Percentiles rank a stretch among this genome's conserved stretches.
phyloP scores from a whole-genome alignment of 2,888 invertebrate species.

The Taphrorychus bicolor region DNA sequence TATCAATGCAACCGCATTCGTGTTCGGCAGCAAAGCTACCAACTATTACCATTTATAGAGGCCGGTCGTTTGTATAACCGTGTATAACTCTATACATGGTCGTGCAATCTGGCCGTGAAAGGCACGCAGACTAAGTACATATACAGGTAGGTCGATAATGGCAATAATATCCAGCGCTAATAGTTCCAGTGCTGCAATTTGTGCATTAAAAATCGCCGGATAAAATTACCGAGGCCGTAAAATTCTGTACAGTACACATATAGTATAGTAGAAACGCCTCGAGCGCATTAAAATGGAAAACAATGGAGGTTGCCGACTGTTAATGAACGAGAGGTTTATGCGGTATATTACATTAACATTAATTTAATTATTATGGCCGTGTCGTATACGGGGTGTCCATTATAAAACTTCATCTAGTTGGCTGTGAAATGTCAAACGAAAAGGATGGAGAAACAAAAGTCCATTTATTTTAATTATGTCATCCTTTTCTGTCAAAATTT shows the following conservation, averaged over 20 bases:
- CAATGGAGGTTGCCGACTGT: background rate
- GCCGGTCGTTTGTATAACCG: slow-evolving; percentile 21
- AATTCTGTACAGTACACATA: background rate
- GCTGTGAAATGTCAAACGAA: too few relatives aligned
- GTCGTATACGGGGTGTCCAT: too few relatives aligned
- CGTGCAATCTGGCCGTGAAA: slow-evolving; percentile 29
- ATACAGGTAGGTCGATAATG: slow-evolving; percentile 22
- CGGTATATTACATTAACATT: too few relatives aligned
- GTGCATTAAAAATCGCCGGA: background rate
- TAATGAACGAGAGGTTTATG: too few relatives aligned
- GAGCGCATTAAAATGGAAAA: background rate
- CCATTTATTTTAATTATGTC: too few relatives aligned
- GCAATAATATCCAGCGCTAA: slow-evolving; percentile 14
- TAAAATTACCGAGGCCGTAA: background rate
- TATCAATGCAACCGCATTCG: slow-evolving; percentile 3
- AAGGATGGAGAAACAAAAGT: too few relatives aligned
- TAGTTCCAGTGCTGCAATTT: background rate
- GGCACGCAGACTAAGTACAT: slow-evolving; percentile 21
- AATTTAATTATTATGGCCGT: too few relatives aligned
- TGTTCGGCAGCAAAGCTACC: slow-evolving; percentile 13
- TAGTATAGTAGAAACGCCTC: too few relatives aligned
- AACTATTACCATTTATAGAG: slow-evolving; percentile 24
- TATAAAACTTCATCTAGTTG: too few relatives aligned
- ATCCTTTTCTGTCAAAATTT: too few relatives aligned
- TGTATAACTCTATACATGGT: slow-evolving; percentile 26